These are phyloP conservation scores for Myodes glareolus DNA, from an alignment of 2,113 vertebrate species.

Conservation along the genomic window DNA sequence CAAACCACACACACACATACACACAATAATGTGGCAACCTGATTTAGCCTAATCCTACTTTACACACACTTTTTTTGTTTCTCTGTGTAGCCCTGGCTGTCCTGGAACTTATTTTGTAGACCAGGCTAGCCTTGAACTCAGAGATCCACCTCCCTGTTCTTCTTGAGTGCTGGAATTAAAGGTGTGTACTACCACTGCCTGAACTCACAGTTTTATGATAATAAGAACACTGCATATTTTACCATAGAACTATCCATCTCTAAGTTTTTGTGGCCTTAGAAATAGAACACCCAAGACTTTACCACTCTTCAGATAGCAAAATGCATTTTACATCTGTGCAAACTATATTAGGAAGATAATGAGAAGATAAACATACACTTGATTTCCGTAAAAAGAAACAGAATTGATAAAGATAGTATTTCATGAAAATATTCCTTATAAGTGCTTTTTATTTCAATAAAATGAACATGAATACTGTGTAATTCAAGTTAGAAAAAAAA, in stretches of 20 bases:
- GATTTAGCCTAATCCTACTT: not conserved
- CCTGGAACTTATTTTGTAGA: not conserved
- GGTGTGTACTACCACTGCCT: not conserved
- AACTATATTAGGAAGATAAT: not conserved
- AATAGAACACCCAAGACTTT: not conserved
- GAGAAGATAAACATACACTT: not conserved
- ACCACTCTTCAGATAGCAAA: not conserved
- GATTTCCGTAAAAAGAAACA: not conserved
- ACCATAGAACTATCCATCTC: not conserved
- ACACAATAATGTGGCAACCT: not conserved
- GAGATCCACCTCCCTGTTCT: not conserved
- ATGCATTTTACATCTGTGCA: not conserved
- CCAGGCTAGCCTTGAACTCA: not conserved
- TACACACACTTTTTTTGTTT: not conserved
- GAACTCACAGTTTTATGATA: not conserved
- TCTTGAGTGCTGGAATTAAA: not conserved
- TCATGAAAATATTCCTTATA: not conserved
- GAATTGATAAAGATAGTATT: not conserved
- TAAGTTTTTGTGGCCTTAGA: not conserved
- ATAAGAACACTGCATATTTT: not conserved
- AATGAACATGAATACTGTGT: not conserved
- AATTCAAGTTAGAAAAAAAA: not conserved
- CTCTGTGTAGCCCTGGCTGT: not conserved
- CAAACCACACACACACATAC: too few species aligned
- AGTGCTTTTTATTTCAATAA: not conserved